A percentile compares a stretch with the other conserved stretches of the same genome.
Evolutionary conservation across 1,140 invertebrate genomes (phyloP).

Genomic region (Telenomus remus): DNA sequence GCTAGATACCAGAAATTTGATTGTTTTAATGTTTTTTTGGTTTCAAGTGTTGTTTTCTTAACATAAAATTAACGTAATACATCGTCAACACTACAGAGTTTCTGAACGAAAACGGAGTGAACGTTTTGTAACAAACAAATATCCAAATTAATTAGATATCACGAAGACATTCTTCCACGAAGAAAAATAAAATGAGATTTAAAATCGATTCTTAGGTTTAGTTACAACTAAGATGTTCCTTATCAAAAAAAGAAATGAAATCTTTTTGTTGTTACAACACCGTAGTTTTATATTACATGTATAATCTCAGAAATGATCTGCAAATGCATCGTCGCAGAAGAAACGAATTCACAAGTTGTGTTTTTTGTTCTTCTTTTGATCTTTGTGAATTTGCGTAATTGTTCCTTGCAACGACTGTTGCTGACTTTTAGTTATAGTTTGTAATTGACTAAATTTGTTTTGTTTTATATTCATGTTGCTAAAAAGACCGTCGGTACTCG

Average conservation of each 20-base stretch:
- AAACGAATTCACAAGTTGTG: constrained; percentile 5
- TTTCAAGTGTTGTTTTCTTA: neutral
- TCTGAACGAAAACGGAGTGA: too few species aligned
- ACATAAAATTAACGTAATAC: neutral
- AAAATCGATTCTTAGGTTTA: too few species aligned
- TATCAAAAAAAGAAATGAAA: too few species aligned
- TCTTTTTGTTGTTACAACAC: constrained; percentile 48
- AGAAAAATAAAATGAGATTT: too few species aligned
- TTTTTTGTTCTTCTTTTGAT: constrained; percentile 2
- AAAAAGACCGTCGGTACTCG: constrained; percentile 50
- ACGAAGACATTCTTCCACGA: too few species aligned
- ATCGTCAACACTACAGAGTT: too few species aligned
- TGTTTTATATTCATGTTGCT: constrained; percentile 55
- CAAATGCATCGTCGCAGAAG: constrained; percentile 26
- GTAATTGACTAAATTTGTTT: constrained; percentile 70
- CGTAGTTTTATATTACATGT: constrained; percentile 53
- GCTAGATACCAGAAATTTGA: neutral
- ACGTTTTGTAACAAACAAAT: too few species aligned
- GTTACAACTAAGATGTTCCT: too few species aligned
- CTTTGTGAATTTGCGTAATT: neutral
- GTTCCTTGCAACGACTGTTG: neutral
- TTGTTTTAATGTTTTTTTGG: neutral
- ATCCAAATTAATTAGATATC: too few species aligned
- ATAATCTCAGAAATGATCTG: constrained; percentile 58
- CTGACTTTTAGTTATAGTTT: constrained; percentile 20